Percentiles rank a stretch among this genome's conserved stretches.
Evolutionary conservation across 2,888 invertebrate species (phyloP).

Genomic region (Salpingus planirostris): DNA sequence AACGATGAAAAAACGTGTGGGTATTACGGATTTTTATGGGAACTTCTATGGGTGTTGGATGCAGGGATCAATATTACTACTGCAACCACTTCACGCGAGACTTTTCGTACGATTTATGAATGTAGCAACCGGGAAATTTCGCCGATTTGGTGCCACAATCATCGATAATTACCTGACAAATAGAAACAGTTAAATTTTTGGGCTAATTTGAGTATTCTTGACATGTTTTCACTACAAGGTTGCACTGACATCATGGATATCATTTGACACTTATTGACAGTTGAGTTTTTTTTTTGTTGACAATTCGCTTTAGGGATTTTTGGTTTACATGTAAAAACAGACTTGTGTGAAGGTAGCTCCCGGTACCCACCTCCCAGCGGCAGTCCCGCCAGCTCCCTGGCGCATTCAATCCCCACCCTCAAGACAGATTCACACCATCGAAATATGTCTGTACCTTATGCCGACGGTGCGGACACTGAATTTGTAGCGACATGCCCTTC

Average conservation of each 20-base stretch:
- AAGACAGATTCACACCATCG: no score
- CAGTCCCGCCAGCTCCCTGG: no score
- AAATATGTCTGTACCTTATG: no score
- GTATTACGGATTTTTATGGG: slow-evolving; percentile 5
- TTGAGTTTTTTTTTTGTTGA: slow-evolving; percentile 2
- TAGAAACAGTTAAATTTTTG: slow-evolving; percentile 87
- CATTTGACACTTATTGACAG: slow-evolving; percentile 19
- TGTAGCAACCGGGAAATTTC: slow-evolving; percentile 12
- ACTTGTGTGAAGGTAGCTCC: no score
- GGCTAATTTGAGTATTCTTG: slow-evolving; percentile 68
- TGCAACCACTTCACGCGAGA: slow-evolving; percentile 9
- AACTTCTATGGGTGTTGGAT: slow-evolving; percentile 19
- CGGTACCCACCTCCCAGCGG: no score
- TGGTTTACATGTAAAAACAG: no score
- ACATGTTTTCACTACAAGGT: slow-evolving; percentile 41
- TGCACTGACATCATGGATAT: slow-evolving; percentile 15
- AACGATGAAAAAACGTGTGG: slow-evolving; percentile 5
- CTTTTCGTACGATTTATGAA: slow-evolving; percentile 17
- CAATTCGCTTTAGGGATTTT: slow-evolving; percentile 1
- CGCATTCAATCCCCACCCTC: no score
- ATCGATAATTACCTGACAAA: slow-evolving; percentile 49
- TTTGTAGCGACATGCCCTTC: no score
- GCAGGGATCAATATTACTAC: slow-evolving; percentile 22
- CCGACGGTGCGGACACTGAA: no score
- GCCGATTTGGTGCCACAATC: slow-evolving; percentile 5